Evolutionary conservation across 2,113 vertebrate genomes (phyloP).

Genomic region (Pogonocichla stellata): DNA sequence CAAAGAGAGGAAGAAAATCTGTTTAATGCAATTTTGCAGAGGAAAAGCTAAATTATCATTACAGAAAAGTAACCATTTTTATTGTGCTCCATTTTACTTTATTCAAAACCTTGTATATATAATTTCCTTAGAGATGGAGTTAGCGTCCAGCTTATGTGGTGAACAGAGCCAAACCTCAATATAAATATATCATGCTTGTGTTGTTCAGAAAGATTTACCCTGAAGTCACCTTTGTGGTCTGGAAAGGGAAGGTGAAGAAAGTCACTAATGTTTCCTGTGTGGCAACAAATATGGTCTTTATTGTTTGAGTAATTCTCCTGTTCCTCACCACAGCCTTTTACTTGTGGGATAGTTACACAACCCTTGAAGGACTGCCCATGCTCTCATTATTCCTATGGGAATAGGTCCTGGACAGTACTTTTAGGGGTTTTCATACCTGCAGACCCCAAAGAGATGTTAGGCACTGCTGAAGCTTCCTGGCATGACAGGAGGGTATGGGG

Average conservation of each 20-base stretch:
- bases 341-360: background rate
- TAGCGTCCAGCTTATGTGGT: background rate
- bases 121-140: background rate
- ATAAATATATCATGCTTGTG: background rate
- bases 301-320: background rate
- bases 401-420: background rate
- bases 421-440: background rate
- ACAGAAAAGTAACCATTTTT: background rate
- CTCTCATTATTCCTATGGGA: background rate
- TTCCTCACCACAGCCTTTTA: background rate
- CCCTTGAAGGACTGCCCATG: background rate
- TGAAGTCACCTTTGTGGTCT: background rate
- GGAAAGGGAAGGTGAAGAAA: background rate
- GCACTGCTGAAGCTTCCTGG: background rate
- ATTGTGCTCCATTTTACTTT: background rate
- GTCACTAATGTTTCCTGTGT: background rate
- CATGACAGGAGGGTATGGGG: background rate
- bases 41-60: background rate
- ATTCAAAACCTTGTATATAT: background rate
- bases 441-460: background rate
- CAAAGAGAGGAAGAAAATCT: background rate
- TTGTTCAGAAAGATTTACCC: background rate
- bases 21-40: background rate
- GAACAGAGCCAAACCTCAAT: background rate
- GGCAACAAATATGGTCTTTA: background rate